phyloP scores from a whole-genome alignment of 1,140 invertebrate genomes.

The Achatina immaculata region DNA sequence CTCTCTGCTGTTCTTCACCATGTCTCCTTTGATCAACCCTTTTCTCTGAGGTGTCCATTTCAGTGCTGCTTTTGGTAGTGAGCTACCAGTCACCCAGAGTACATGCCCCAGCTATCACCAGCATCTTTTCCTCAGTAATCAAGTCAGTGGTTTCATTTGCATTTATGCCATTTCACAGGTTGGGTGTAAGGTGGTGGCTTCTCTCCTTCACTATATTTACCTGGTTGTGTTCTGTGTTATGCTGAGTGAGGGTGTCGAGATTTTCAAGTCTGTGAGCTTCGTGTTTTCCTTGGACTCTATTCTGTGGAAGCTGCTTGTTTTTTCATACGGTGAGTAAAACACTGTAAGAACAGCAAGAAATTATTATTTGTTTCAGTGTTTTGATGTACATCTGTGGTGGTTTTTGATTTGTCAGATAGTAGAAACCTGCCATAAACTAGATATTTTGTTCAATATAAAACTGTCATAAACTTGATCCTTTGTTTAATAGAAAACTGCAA shows the following conservation, averaged over 20 bases:
- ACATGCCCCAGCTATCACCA: too few relatives aligned
- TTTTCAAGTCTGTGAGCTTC: constrained; percentile 44
- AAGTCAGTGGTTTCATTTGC: background rate
- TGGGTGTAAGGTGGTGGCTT: constrained; percentile 46
- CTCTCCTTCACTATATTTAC: constrained; percentile 52
- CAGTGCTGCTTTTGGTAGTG: too few relatives aligned
- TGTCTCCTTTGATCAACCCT: too few relatives aligned
- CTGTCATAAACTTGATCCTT: too few relatives aligned
- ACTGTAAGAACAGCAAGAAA: background rate
- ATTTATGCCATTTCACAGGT: constrained; percentile 32
- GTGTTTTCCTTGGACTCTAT: constrained; percentile 35
- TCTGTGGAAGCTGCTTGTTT: constrained; percentile 12
- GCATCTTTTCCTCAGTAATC: background rate
- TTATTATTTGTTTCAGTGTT: background rate
- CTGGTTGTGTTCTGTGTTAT: constrained; percentile 53
- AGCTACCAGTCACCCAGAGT: too few relatives aligned
- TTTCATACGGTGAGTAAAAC: constrained; percentile 36
- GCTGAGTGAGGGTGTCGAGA: constrained; percentile 51
- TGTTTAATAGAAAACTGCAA: too few relatives aligned
- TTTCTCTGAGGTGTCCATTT: too few relatives aligned
- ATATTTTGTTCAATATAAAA: too few relatives aligned
- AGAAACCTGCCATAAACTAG: too few relatives aligned
- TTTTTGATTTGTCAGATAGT: too few relatives aligned
- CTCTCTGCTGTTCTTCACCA: too few relatives aligned
- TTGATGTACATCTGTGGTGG: background rate